Conservation (phyloP, 2,888 invertebrate species). For the Aplocera efformata region DNA sequence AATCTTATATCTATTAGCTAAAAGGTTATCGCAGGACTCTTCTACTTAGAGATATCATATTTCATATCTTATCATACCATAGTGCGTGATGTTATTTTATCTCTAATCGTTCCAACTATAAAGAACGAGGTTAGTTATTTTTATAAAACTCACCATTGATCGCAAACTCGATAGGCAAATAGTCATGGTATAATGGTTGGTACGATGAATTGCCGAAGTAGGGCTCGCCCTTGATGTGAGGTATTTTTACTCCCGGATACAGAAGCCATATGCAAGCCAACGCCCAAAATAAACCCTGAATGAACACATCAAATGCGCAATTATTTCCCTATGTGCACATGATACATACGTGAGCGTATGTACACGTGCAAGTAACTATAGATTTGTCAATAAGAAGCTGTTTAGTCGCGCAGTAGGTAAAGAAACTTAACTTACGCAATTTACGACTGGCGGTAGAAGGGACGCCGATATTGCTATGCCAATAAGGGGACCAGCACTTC, state of each 20-base stretch:
- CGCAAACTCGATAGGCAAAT: constrained; percentile 88
- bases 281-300: constrained; percentile 87
- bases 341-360: neutral
- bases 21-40: too few relatives aligned
- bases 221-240: constrained; percentile 84
- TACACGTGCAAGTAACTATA: too few relatives aligned
- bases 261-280: constrained; percentile 86
- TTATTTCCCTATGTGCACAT: constrained; percentile 3
- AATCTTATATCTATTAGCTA: too few relatives aligned
- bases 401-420: too few relatives aligned
- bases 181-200: constrained; percentile 85
- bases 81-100: too few relatives aligned
- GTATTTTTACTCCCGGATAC: constrained; percentile 84
- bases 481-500: constrained; percentile 91
- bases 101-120: constrained; percentile 9
- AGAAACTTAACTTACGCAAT: constrained; percentile 83
- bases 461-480: constrained; percentile 96
- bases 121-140: neutral
- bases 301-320: constrained; percentile 17
- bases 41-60: too few relatives aligned
- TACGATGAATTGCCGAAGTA: constrained; percentile 83
- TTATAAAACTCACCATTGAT: constrained; percentile 78
- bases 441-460: constrained; percentile 90
- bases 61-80: too few relatives aligned
- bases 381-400: too few relatives aligned